Evolutionary conservation across 2,888 invertebrate species (phyloP), one percentile per base, ranked within the genome.

Genomic region (Synanthedon tipuliformis): DNA sequence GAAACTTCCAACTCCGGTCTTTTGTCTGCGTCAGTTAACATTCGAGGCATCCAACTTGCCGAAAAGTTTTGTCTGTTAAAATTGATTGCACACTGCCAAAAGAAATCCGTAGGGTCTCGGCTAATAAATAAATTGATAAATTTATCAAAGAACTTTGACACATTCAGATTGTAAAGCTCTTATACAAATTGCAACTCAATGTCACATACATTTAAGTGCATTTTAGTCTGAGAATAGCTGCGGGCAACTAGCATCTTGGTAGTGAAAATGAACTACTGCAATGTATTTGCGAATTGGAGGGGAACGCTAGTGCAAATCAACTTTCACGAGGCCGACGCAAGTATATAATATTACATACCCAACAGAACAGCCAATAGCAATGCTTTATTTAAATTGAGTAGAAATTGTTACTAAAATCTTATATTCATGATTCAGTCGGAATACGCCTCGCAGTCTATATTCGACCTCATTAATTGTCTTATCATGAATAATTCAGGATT

Each of bases 251-350:
- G 34, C 34, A 34, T 41, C 10, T n/a, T 53, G 51, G 52, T 53
- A 60, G 61, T 62, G 65, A 66, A 72, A 73, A 68, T 64, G 68
- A 64, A 69, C 71, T 57, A 68, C 58, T 60, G 52, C 49, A 49
- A 45, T 11, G 48, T 45, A 59, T 51, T 51, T 59, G 55, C 60
- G 58, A 23, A 50, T 51, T 61, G 62, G 66, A 59, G 60, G 69
- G 69, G 69, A 64, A 62, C 57, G 58, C 59, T 59, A 57, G 65
- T 72, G 71, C 75, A 74, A 79, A 72, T 75, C 76, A 76, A 83
- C 85, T 84, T 85, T 85, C 84, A 77, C 83, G 70, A 64, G 60
- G 63, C 65, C 62, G 68, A 70, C 64, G 56, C 62, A 63, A n/a
- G 34, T 34, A 34, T 10, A 34, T 23, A 18, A 49, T 23, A 49